A percentile compares a stretch with the other conserved stretches of the same genome.
phyloP scores from a whole-genome alignment of 1,140 invertebrate species.

The Thaumatotibia leucotreta region DNA sequence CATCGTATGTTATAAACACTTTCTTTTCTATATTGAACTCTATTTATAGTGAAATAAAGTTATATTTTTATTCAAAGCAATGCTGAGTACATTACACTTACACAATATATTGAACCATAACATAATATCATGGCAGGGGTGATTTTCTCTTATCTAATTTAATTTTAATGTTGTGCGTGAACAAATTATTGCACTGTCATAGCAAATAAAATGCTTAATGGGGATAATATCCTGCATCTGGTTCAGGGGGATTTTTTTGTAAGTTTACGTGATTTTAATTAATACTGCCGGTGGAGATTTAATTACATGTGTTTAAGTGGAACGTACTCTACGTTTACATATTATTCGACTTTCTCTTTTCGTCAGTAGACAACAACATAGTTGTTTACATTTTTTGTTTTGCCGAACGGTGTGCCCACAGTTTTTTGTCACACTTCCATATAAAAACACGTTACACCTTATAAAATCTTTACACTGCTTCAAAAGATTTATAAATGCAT shows the following conservation, averaged over 20 bases:
- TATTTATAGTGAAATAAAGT: not conserved
- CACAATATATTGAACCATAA: conserved; percentile 12
- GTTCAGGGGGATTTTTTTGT: conserved; percentile 48
- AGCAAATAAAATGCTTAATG: conserved; percentile 55
- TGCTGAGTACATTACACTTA: not conserved
- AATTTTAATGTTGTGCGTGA: conserved; percentile 66
- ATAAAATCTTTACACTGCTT: too few relatives aligned
- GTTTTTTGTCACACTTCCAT: too few relatives aligned
- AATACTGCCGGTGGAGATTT: conserved; percentile 51
- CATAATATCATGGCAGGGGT: conserved; percentile 5
- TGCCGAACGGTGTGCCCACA: not conserved
- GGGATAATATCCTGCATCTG: conserved; percentile 59
- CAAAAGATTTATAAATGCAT: conserved; percentile 15
- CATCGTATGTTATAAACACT: too few relatives aligned
- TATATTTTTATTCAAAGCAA: too few relatives aligned
- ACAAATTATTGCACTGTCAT: conserved; percentile 69
- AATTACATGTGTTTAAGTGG: conserved; percentile 43
- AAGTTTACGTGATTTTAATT: conserved; percentile 57
- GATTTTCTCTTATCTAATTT: conserved; percentile 53
- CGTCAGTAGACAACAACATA: not conserved
- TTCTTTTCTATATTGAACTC: not conserved
- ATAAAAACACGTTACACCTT: too few relatives aligned
- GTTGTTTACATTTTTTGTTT: not conserved
- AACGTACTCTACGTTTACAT: conserved; percentile 25
- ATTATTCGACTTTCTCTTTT: too few relatives aligned